Percentiles rank a stretch among this genome's conserved stretches.
These are phyloP conservation scores for Macroglossus sobrinus DNA, from an alignment of 2,113 vertebrate genomes.

Conservation along the genomic window DNA sequence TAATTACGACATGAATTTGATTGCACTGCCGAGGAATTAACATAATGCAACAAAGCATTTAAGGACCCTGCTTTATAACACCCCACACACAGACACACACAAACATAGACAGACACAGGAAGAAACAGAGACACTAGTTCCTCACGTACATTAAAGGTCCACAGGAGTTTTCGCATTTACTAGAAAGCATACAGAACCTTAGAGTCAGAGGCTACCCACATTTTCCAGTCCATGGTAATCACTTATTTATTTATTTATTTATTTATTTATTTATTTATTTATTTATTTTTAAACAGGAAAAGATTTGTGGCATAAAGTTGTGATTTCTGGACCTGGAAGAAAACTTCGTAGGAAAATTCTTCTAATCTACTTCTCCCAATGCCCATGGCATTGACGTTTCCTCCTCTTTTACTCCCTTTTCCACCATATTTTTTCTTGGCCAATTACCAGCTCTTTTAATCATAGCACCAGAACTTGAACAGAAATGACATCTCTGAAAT, in stretches of 20 bases:
- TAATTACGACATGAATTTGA: slow-evolving; percentile 97
- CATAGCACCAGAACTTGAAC: background rate
- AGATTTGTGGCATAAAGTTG: background rate
- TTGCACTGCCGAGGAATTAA: slow-evolving; percentile 91
- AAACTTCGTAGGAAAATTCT: background rate
- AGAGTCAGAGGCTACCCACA: background rate
- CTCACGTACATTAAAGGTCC: background rate
- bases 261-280: background rate
- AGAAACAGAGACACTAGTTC: background rate
- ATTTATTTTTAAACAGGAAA: background rate
- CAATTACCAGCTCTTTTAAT: background rate
- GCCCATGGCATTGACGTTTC: background rate
- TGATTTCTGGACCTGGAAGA: background rate
- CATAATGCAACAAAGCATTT: slow-evolving; percentile 90
- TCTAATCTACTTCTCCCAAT: background rate
- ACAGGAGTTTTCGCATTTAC: background rate
- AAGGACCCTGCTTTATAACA: slow-evolving; percentile 74
- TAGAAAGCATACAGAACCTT: background rate
- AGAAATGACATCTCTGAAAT: background rate
- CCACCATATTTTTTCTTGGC: background rate
- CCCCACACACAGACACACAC: background rate
- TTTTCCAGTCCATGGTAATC: background rate
- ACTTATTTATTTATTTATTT: background rate
- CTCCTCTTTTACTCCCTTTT: background rate
- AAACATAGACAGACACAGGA: slow-evolving; percentile 21